Evolutionary conservation across 2,888 invertebrate genomes (phyloP).

Genomic region (Ichneumoninae sp.): DNA sequence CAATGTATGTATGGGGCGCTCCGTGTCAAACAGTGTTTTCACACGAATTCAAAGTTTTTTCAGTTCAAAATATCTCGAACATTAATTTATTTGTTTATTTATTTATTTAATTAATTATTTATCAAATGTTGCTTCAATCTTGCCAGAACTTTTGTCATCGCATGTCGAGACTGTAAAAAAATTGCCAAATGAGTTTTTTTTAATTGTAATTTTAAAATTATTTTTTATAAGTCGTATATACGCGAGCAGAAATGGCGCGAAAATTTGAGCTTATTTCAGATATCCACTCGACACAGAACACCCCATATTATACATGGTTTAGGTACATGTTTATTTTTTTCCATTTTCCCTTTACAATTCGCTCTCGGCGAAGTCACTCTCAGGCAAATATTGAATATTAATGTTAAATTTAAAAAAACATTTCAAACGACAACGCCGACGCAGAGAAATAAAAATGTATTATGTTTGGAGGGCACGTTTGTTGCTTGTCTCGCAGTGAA

Average conservation of each 20-base stretch:
- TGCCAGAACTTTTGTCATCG: neutral
- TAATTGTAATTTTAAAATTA: neutral
- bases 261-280: constrained; percentile 37
- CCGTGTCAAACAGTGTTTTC: constrained; percentile 12
- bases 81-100: neutral
- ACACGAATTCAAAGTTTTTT: constrained; percentile 6
- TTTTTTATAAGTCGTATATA: neutral
- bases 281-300: constrained; percentile 44
- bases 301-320: constrained; percentile 50
- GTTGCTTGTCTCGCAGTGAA: constrained; percentile 66
- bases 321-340: constrained; percentile 56
- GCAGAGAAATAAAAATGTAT: constrained; percentile 44
- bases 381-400: constrained; percentile 33
- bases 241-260: neutral
- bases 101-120: neutral
- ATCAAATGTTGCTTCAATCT: neutral
- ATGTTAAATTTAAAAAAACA: constrained; percentile 22
- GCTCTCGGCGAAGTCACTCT: constrained; percentile 45
- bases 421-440: constrained; percentile 21
- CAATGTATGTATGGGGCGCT: constrained; percentile 25
- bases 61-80: neutral
- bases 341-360: constrained; percentile 19
- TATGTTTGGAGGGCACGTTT: constrained; percentile 68
- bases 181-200: neutral
- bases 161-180: neutral